Conservation (phyloP, 2,888 invertebrate species). For the Synergus itoensis region DNA sequence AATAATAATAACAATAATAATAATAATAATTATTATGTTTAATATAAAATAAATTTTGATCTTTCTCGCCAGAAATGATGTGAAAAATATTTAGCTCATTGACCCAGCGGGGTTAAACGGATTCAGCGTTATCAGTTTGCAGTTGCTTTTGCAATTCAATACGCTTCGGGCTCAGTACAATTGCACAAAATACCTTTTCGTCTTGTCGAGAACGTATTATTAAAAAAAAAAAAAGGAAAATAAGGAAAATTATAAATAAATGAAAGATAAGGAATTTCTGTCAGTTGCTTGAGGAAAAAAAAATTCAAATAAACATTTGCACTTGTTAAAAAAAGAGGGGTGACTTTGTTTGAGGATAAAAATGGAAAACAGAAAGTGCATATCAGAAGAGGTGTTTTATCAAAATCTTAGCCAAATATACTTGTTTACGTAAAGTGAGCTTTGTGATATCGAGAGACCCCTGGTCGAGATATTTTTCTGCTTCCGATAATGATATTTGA, state of each 20-base stretch:
- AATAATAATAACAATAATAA: background rate
- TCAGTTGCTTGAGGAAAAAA: background rate
- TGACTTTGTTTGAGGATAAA: slow-evolving; percentile 26
- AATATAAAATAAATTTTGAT: background rate
- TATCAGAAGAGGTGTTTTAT: slow-evolving; percentile 53
- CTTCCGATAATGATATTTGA: slow-evolving; percentile 2
- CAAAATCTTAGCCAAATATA: slow-evolving; percentile 62
- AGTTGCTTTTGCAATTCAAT: slow-evolving; percentile 59
- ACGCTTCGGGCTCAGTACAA: slow-evolving; percentile 46
- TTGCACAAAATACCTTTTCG: background rate
- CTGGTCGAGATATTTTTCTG: slow-evolving; percentile 24
- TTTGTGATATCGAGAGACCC: slow-evolving; percentile 42
- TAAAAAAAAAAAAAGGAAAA: background rate
- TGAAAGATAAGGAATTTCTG: background rate
- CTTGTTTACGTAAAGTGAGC: slow-evolving; percentile 58
- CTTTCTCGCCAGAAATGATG: background rate
- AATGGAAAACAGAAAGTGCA: background rate
- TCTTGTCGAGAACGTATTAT: background rate
- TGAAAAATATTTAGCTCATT: slow-evolving; percentile 47
- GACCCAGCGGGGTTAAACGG: slow-evolving; percentile 59
- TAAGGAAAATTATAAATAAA: background rate
- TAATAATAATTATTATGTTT: too few relatives aligned
- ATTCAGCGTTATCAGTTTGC: slow-evolving; percentile 56
- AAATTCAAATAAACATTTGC: background rate
- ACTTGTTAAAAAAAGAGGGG: background rate